phyloP scores from a whole-genome alignment of 2,113 vertebrate genomes.

The Trogon melanurus region DNA sequence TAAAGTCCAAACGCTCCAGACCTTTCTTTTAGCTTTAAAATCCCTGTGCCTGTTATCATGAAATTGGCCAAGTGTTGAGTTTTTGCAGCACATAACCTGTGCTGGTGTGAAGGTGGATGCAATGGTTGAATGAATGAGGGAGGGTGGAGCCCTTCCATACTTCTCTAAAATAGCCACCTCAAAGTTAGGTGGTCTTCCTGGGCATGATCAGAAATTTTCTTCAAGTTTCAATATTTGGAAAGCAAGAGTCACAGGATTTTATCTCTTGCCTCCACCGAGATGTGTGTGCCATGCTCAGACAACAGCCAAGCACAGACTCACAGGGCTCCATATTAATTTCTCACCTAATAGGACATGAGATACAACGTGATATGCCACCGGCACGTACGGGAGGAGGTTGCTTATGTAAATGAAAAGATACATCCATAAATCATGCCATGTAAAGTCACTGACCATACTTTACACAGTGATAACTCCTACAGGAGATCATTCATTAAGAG shows the following conservation, averaged over 20 bases:
- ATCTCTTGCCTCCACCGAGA: not conserved
- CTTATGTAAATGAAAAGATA: not conserved
- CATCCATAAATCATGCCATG: not conserved
- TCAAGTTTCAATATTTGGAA: constrained; percentile 27
- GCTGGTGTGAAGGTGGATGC: not conserved
- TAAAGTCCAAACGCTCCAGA: not conserved
- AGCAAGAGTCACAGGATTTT: not conserved
- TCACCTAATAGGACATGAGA: not conserved
- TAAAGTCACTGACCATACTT: not conserved
- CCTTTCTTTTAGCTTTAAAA: constrained; percentile 3
- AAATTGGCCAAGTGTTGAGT: not conserved
- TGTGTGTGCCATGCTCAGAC: not conserved
- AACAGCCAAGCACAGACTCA: not conserved
- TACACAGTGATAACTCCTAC: not conserved
- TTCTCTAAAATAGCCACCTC: not conserved
- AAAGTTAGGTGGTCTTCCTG: not conserved
- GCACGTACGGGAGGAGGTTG: not conserved
- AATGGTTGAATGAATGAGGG: not conserved
- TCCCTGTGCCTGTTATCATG: not conserved
- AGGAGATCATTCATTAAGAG: not conserved
- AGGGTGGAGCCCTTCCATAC: not conserved
- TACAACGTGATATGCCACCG: not conserved
- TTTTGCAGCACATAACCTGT: not conserved
- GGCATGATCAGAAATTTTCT: not conserved
- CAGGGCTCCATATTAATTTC: not conserved